Conservation (phyloP, 1,140 invertebrate genomes). For the Bombus consobrinus region DNA sequence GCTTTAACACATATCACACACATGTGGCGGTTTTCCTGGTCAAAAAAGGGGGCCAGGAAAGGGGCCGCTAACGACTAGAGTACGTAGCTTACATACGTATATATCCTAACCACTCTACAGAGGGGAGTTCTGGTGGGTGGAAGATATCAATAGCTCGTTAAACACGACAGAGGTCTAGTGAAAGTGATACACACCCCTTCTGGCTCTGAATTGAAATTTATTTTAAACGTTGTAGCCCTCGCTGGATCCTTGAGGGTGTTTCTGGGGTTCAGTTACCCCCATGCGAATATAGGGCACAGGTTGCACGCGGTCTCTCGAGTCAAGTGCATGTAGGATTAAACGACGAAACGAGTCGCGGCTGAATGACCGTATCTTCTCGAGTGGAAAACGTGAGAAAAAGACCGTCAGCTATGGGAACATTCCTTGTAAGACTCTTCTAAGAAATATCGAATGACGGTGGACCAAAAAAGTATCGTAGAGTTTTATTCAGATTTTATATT, state of each 20-base stretch:
- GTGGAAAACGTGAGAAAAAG: constrained; percentile 51
- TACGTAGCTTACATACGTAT: not conserved
- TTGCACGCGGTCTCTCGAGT: constrained; percentile 71
- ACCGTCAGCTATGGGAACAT: not conserved
- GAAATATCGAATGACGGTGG: not conserved
- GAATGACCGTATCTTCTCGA: constrained; percentile 23
- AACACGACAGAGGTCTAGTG: constrained; percentile 62
- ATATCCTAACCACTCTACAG: not conserved
- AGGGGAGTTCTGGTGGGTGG: constrained; percentile 31
- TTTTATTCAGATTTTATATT: not conserved
- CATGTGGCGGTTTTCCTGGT: constrained; percentile 73
- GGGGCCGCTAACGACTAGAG: not conserved
- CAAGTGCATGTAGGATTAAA: constrained; percentile 74
- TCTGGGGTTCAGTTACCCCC: constrained; percentile 45
- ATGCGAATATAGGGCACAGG: constrained; percentile 78
- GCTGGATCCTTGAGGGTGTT: constrained; percentile 23
- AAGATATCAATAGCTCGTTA: constrained; percentile 82
- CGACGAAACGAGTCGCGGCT: constrained; percentile 34
- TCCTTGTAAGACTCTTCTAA: not conserved
- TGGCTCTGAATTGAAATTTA: constrained; percentile 78
- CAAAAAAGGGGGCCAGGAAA: constrained; percentile 13
- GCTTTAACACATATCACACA: constrained; percentile 60
- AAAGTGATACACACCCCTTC: constrained; percentile 39
- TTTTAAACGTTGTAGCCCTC: constrained; percentile 71
- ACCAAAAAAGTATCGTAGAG: not conserved